Evolutionary conservation across 1,140 invertebrate genomes (phyloP).

Genomic region (Vanessa atalanta): DNA sequence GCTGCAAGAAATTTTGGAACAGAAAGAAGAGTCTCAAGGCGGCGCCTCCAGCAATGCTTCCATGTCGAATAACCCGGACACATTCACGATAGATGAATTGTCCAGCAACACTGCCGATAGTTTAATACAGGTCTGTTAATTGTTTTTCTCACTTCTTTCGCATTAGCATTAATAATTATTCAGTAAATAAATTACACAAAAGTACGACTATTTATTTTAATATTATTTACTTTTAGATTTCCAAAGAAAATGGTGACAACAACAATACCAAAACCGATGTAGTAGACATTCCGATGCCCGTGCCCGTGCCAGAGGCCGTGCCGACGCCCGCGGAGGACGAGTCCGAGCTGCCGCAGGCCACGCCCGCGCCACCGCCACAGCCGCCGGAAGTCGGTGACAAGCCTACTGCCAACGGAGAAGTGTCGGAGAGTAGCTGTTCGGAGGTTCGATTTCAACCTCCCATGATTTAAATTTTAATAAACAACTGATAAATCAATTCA

Average conservation of each 20-base stretch:
- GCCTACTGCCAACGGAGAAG: slow-evolving; percentile 43
- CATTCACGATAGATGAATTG: slow-evolving; percentile 68
- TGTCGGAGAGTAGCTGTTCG: slow-evolving; percentile 41
- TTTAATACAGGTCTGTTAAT: slow-evolving; percentile 47
- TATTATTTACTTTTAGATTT: slow-evolving; percentile 34
- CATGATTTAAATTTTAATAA: too few species aligned
- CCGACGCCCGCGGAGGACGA: slow-evolving; percentile 29
- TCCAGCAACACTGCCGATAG: slow-evolving; percentile 63
- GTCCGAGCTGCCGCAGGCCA: slow-evolving; percentile 5
- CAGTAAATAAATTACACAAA: too few species aligned
- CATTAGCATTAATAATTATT: too few species aligned
- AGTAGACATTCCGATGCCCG: slow-evolving; percentile 84
- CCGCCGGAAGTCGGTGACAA: slow-evolving; percentile 12
- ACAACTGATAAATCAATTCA: neutral
- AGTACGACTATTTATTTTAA: too few species aligned
- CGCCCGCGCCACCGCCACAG: slow-evolving; percentile 30
- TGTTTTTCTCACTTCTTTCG: neutral
- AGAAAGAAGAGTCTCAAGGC: slow-evolving; percentile 79
- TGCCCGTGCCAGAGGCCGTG: slow-evolving; percentile 43
- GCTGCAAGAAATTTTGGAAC: slow-evolving; percentile 84
- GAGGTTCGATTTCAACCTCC: slow-evolving; percentile 34
- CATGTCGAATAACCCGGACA: slow-evolving; percentile 55
- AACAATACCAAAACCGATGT: slow-evolving; percentile 70
- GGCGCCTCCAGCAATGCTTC: slow-evolving; percentile 56
- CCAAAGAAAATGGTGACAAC: slow-evolving; percentile 64